phyloP scores from a whole-genome alignment of 2,113 vertebrate species.

The Pycnonotus jocosus region DNA sequence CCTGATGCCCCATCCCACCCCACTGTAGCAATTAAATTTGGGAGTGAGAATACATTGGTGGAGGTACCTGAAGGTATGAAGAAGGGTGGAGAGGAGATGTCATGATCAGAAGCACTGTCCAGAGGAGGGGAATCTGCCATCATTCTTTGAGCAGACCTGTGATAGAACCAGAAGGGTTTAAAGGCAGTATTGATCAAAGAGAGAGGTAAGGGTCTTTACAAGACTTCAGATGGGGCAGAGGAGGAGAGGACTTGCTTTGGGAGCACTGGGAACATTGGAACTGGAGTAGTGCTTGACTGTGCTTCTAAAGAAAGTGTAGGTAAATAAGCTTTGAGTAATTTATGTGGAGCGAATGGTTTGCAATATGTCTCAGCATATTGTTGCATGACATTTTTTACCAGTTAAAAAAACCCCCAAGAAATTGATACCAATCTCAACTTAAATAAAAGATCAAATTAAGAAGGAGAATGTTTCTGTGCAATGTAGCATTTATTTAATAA shows the following conservation, averaged over 20 bases:
- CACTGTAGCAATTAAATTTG: neutral
- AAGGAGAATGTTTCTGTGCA: neutral
- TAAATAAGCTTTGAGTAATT: neutral
- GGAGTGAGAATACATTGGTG: neutral
- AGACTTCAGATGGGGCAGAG: neutral
- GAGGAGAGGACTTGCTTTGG: neutral
- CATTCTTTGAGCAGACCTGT: neutral
- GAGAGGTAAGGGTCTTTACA: neutral
- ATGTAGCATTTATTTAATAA: conserved; percentile 14
- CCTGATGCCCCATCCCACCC: neutral
- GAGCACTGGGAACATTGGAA: accelerated
- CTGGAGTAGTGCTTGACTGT: neutral
- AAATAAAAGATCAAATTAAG: neutral
- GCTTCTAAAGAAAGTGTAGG: neutral
- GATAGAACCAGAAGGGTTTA: neutral
- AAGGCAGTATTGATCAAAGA: neutral
- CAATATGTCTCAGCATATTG: neutral
- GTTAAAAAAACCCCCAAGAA: neutral
- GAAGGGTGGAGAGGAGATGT: neutral
- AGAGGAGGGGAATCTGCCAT: neutral
- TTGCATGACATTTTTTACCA: neutral
- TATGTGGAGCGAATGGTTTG: neutral
- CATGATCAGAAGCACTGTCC: neutral
- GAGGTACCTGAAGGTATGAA: neutral
- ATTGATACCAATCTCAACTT: neutral